phyloP scores from a whole-genome alignment of 2,888 invertebrate genomes.

The Nomada ruficornis region DNA sequence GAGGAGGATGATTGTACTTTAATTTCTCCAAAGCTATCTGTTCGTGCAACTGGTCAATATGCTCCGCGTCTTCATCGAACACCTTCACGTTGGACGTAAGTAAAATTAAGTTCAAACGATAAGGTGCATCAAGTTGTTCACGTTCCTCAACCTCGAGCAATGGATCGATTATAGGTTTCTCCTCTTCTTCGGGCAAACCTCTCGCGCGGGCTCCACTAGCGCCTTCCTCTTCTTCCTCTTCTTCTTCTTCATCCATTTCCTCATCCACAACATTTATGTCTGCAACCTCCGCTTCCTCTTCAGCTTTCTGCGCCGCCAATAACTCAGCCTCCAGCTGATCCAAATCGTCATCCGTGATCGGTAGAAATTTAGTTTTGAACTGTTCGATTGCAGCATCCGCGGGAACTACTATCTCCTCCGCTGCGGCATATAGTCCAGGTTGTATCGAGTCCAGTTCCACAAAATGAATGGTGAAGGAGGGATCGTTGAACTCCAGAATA shows the following conservation, averaged over 20 bases:
- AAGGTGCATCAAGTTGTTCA: slow-evolving; percentile 75
- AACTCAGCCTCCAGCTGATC: slow-evolving; percentile 42
- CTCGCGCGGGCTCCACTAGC: slow-evolving; percentile 23
- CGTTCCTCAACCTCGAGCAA: slow-evolving; percentile 68
- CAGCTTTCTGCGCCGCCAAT: slow-evolving; percentile 11
- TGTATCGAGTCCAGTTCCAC: slow-evolving; percentile 72
- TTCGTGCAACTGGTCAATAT: slow-evolving; percentile 46
- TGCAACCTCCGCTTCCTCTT: slow-evolving; percentile 34
- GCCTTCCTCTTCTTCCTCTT: slow-evolving; percentile 40
- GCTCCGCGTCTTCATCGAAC: slow-evolving; percentile 56
- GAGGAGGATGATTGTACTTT: slow-evolving; percentile 78
- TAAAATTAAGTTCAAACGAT: slow-evolving; percentile 77
- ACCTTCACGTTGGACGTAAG: slow-evolving; percentile 77
- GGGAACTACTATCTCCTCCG: slow-evolving; percentile 55
- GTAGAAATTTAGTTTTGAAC: slow-evolving; percentile 76
- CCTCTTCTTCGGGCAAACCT: slow-evolving; percentile 15
- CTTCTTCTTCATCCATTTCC: slow-evolving; percentile 64
- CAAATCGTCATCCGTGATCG: slow-evolving; percentile 78
- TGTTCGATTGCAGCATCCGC: slow-evolving; percentile 57
- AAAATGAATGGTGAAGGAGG: slow-evolving; percentile 75
- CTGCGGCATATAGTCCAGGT: slow-evolving; percentile 67
- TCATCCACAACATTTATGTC: slow-evolving; percentile 50
- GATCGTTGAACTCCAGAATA: slow-evolving; percentile 77
- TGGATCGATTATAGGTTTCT: slow-evolving; percentile 66
- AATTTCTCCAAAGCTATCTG: slow-evolving; percentile 72